Conservation (phyloP, 2,888 invertebrate species). For the Hermaeophaga mercurialis region DNA sequence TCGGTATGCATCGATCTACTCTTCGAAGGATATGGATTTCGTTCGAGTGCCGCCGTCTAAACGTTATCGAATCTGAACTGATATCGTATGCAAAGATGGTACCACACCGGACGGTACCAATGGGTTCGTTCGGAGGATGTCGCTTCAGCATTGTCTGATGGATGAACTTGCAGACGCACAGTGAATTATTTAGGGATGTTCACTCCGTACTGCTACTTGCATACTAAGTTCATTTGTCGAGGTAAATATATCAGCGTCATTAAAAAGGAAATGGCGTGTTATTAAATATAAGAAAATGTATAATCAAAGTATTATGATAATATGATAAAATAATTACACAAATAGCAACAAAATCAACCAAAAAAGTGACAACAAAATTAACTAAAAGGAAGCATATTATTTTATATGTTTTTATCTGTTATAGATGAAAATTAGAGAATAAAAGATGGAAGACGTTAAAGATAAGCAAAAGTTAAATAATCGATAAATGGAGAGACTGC, state of each 20-base stretch:
- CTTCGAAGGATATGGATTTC: constrained; percentile 53
- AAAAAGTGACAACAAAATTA: no score
- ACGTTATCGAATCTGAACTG: constrained; percentile 45
- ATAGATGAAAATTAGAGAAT: no score
- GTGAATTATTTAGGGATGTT: constrained; percentile 24
- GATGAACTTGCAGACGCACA: constrained; percentile 18
- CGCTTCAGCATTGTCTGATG: constrained; percentile 20
- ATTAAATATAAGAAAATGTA: no score
- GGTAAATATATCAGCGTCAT: constrained; percentile 27
- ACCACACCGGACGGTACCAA: constrained; percentile 46
- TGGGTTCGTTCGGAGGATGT: constrained; percentile 26
- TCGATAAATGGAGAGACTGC: no score
- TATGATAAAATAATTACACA: no score
- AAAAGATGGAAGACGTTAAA: no score
- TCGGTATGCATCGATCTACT: constrained; percentile 53
- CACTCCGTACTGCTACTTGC: constrained; percentile 1
- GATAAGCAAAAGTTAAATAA: no score
- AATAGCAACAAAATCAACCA: no score
- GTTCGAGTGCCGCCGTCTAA: constrained; percentile 47
- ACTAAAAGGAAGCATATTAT: no score
- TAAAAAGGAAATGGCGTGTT: not conserved
- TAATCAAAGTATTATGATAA: no score
- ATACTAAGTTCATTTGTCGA: constrained; percentile 43
- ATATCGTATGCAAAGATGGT: constrained; percentile 50
- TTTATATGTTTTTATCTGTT: no score